Evolutionary conservation across 2,113 vertebrate genomes (phyloP).

Genomic region (Pimephales promelas): DNA sequence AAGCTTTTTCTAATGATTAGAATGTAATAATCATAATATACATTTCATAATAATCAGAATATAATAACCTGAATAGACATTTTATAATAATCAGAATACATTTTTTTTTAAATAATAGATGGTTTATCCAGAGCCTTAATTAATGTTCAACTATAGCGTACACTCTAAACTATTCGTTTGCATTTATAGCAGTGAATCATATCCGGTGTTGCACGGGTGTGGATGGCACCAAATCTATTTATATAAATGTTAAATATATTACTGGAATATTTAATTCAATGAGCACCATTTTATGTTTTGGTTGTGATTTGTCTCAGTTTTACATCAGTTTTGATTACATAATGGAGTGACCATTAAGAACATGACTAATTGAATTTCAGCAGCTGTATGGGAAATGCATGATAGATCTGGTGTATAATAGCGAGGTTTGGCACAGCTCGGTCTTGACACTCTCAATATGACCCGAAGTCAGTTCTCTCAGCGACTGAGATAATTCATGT

Average conservation of each 20-base stretch:
- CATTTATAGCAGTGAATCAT: background rate
- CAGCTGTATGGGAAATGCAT: background rate
- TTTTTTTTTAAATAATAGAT: background rate
- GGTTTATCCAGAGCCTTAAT: background rate
- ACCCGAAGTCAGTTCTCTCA: slow-evolving; percentile 28
- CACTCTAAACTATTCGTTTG: background rate
- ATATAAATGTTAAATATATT: background rate
- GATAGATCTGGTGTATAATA: background rate
- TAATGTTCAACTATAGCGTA: background rate
- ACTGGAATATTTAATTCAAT: background rate
- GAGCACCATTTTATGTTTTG: too few relatives aligned
- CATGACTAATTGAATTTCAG: background rate
- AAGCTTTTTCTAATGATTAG: too few relatives aligned
- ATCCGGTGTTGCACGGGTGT: background rate
- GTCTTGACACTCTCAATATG: background rate
- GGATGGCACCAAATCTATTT: background rate
- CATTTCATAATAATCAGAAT: too few relatives aligned
- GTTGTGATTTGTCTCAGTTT: background rate
- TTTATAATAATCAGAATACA: too few relatives aligned
- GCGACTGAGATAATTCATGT: slow-evolving; percentile 45
- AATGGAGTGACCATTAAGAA: background rate
- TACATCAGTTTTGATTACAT: background rate
- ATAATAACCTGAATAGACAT: too few relatives aligned
- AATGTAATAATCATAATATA: too few relatives aligned
- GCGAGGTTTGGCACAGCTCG: background rate